Base-by-base conservation (phyloP, 2,113 vertebrate genomes). In the Arizona elegans region DNA sequence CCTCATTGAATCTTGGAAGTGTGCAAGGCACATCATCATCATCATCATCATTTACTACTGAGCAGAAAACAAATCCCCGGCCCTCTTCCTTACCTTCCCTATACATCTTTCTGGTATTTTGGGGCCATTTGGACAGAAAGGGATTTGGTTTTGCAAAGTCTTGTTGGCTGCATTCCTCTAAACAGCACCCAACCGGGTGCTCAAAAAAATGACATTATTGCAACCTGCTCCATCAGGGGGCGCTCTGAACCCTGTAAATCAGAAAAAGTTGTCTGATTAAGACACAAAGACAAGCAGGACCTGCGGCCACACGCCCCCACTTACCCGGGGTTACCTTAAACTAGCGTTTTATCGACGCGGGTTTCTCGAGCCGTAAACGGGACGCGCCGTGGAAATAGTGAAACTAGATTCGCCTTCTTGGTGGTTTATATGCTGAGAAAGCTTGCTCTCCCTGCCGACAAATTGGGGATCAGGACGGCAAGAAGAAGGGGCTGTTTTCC, bases 201-300 rank as follows among this genome's bases (percentile, higher is more conserved):
- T 43, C 33, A 8, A 21, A 55, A 43, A 59, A 23, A 24, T 1
- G 26, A 7, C 24, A 11, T 29, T 5, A 8, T 43, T 47, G 23
- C 21, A 1, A 11, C 8, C 1, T 33, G 0, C 13, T 1, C 59
- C 97, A 29, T 94, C 86, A 97, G 97, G 93, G 96, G 97, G 97
- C 92, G 95, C 97, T 96, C 94, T 33, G 87, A 91, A 54, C 33
- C 75, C 75, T 81, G 8, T 4, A 38, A 81, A 81, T 4, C 75
- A 38, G 75, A 21, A 38, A 19, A 43, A 26, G 17, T 33, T n/a
- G 29, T 21, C 33, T 0, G 33, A 3, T 43, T 33, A 19, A 81
- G 75, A 9, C 75, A 38, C 75, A 10, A 81, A 81, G 33, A 1
- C n/a, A 9, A 9, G 15, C n/a, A 1, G 7, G 33, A 38, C 70